These are phyloP conservation scores for Lemur catta DNA, from an alignment of 2,797 vertebrate species.

Conservation along the genomic window DNA sequence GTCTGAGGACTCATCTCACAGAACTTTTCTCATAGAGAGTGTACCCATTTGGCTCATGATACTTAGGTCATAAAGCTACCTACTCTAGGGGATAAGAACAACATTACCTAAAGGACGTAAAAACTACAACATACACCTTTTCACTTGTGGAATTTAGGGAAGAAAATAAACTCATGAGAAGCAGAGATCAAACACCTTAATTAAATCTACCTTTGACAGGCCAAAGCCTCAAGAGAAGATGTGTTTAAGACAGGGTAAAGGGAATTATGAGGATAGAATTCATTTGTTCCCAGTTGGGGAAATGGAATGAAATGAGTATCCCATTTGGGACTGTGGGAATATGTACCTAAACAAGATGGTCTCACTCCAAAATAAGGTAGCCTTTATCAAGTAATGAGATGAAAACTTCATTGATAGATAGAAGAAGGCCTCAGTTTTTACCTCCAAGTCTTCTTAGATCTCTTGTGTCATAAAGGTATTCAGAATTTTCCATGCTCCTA, in stretches of 20 bases:
- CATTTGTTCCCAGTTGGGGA: not conserved
- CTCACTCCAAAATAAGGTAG: not conserved
- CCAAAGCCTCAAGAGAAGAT: not conserved
- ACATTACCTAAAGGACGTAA: not conserved
- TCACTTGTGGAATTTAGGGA: not conserved
- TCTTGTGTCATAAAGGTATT: not conserved
- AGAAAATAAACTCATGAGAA: not conserved
- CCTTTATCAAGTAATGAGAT: not conserved
- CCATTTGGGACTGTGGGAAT: not conserved
- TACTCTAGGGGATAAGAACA: not conserved
- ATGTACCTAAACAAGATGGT: not conserved
- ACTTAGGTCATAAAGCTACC: not conserved
- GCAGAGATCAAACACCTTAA: not conserved
- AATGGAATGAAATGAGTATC: not conserved
- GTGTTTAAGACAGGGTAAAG: not conserved
- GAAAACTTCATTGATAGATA: not conserved
- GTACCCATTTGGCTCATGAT: not conserved
- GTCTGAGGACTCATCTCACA: not conserved
- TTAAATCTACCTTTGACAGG: not conserved
- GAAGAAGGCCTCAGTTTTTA: not conserved
- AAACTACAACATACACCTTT: not conserved
- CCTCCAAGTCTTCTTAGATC: not conserved
- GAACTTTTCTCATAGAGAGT: not conserved
- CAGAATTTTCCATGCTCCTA: not conserved
- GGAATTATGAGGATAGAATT: not conserved